These are phyloP conservation scores for Microcebus lehilahytsara DNA, from an alignment of 2,113 vertebrate genomes.

Conservation along the genomic window DNA sequence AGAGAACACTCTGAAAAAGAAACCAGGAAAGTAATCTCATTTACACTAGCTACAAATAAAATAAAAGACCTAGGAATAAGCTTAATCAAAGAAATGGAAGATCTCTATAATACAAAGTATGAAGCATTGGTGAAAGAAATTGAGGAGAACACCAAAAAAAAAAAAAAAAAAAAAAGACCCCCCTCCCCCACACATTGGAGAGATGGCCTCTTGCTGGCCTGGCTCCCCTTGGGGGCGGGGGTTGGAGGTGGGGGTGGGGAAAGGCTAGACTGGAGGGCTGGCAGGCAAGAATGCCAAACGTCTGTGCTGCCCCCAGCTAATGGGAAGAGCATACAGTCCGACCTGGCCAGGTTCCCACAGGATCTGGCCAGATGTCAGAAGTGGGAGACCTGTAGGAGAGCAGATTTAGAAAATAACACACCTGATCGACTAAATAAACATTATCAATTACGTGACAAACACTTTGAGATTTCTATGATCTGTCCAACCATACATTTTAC, in stretches of 20 bases:
- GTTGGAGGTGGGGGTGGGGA: too few relatives aligned
- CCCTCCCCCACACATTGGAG: slow-evolving; percentile 11
- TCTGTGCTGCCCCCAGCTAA: slow-evolving; percentile 90
- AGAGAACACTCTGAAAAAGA: too few relatives aligned
- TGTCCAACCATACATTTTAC: slow-evolving; percentile 84
- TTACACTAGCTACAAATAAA: too few relatives aligned
- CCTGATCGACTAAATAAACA: slow-evolving; percentile 90
- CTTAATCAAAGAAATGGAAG: too few relatives aligned
- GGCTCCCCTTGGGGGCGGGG: background rate
- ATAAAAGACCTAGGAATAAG: too few relatives aligned
- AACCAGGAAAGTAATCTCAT: too few relatives aligned
- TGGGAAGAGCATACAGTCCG: slow-evolving; percentile 74
- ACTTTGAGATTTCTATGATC: slow-evolving; percentile 93
- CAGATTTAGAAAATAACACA: slow-evolving; percentile 82
- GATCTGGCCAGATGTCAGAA: slow-evolving; percentile 88
- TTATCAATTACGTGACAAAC: slow-evolving; percentile 95
- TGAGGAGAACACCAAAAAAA: too few relatives aligned
- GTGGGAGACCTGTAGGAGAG: slow-evolving; percentile 94
- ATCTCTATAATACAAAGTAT: too few relatives aligned
- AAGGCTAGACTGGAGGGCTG: too few relatives aligned
- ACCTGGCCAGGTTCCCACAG: slow-evolving; percentile 70
- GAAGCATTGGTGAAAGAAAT: too few relatives aligned
- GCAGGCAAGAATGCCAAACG: slow-evolving; percentile 62
- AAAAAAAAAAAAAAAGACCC: background rate
- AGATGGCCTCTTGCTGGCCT: background rate